Percentiles rank a stretch among this genome's conserved stretches.
These are phyloP conservation scores for Platycheirus albimanus DNA, from an alignment of 2,888 invertebrate genomes.

Conservation along the genomic window DNA sequence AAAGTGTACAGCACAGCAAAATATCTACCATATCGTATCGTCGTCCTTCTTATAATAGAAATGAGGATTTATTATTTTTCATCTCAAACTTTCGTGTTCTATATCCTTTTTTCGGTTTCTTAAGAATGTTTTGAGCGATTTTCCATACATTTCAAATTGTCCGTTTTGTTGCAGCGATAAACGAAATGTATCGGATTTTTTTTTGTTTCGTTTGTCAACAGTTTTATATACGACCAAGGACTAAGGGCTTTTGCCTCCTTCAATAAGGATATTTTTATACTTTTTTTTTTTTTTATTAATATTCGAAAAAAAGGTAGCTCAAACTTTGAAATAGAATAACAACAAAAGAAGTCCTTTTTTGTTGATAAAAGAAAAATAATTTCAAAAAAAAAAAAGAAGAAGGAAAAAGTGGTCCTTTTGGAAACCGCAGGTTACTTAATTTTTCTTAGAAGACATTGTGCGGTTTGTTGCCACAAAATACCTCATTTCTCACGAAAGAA, in stretches of 20 bases:
- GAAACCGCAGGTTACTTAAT: slow-evolving; percentile 9
- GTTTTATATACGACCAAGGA: too few relatives aligned
- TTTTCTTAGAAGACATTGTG: slow-evolving; percentile 6
- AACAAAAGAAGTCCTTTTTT: slow-evolving; percentile 4
- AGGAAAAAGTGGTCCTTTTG: neutral
- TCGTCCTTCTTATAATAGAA: slow-evolving; percentile 10
- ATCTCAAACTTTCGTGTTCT: slow-evolving; percentile 11
- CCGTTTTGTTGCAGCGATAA: slow-evolving; percentile 53
- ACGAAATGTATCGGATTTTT: neutral
- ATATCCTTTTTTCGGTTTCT: slow-evolving; percentile 17
- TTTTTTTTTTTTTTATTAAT: too few relatives aligned
- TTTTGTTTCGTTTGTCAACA: neutral
- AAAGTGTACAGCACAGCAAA: slow-evolving; percentile 50
- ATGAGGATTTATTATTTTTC: slow-evolving; percentile 40
- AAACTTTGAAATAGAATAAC: neutral
- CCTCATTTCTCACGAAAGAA: neutral
- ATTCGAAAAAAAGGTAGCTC: too few relatives aligned
- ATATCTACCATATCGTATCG: neutral
- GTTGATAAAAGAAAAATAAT: neutral
- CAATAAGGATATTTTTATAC: too few relatives aligned
- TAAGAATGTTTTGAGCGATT: slow-evolving; percentile 48
- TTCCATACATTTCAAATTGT: slow-evolving; percentile 55
- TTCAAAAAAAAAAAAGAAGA: neutral
- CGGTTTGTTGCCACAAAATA: slow-evolving; percentile 35
- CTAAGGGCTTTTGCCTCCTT: too few relatives aligned